These are phyloP conservation scores for Drosophila melanica DNA, from an alignment of 1,140 invertebrate species.

Conservation along the genomic window DNA sequence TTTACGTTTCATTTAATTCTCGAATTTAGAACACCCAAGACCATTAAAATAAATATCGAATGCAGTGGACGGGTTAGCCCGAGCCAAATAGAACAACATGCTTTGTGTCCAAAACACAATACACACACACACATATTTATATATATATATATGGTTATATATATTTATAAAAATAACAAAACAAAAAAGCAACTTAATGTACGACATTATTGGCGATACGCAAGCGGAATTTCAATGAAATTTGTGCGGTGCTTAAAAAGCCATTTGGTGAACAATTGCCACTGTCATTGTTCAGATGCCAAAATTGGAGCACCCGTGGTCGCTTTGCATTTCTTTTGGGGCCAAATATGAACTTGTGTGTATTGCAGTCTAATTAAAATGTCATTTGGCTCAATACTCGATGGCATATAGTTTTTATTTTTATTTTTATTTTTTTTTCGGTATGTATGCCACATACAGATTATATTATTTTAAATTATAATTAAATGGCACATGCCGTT, in stretches of 20 bases:
- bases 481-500: constrained; percentile 44
- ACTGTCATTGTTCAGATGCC: constrained; percentile 18
- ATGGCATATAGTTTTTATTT: too few relatives aligned
- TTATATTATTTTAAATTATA: constrained; percentile 43
- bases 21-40: constrained; percentile 73
- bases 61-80: constrained; percentile 36
- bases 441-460: background rate
- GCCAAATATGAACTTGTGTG: background rate
- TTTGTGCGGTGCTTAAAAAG: constrained; percentile 54
- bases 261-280: constrained; percentile 49
- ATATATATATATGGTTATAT: constrained; percentile 19
- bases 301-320: constrained; percentile 41
- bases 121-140: constrained; percentile 12
- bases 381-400: constrained; percentile 27
- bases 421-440: too few relatives aligned
- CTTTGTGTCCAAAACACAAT: constrained; percentile 23
- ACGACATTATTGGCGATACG: constrained; percentile 72
- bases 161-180: constrained; percentile 27
- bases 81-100: constrained; percentile 44
- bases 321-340: constrained; percentile 20
- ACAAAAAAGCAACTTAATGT: constrained; percentile 57
- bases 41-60: constrained; percentile 68
- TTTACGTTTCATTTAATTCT: constrained; percentile 71
- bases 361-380: constrained; percentile 31
- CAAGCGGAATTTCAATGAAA: constrained; percentile 62